Evolutionary conservation across 2,888 invertebrate genomes (phyloP).

Genomic region (Mactromeris polynyma): DNA sequence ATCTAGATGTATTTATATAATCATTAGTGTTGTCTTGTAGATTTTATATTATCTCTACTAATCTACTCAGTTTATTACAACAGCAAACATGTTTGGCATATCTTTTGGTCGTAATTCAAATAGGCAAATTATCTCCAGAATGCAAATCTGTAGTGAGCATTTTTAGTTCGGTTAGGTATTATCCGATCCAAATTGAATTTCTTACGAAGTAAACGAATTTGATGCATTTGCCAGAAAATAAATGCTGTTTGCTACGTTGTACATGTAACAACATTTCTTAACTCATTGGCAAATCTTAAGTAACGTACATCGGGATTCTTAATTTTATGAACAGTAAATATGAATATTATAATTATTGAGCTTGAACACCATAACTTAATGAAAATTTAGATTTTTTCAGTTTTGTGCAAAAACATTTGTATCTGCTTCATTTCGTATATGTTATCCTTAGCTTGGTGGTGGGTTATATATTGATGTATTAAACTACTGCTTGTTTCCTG

Average conservation of each 20-base stretch:
- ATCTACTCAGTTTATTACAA: neutral
- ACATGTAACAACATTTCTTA: too few species aligned
- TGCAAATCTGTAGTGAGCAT: neutral
- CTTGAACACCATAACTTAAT: too few species aligned
- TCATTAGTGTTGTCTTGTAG: neutral
- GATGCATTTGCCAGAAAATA: neutral
- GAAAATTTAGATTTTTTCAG: too few species aligned
- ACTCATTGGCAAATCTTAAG: too few species aligned
- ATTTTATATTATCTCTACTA: slow-evolving; percentile 1
- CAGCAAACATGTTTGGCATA: too few species aligned
- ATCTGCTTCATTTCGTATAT: neutral
- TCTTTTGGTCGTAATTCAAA: neutral
- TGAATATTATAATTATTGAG: too few species aligned
- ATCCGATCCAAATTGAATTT: neutral
- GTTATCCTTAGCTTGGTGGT: neutral
- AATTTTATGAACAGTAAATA: too few species aligned
- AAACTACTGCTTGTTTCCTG: too few species aligned
- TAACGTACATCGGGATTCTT: too few species aligned
- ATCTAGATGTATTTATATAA: neutral
- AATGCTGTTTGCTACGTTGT: too few species aligned
- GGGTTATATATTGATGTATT: neutral
- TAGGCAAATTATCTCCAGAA: neutral
- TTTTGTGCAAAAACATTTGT: too few species aligned
- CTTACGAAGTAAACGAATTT: neutral
- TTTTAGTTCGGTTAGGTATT: neutral